These are phyloP conservation scores for Lepetodrilus schrolli DNA, from an alignment of 2,888 invertebrate species.

Conservation along the genomic window DNA sequence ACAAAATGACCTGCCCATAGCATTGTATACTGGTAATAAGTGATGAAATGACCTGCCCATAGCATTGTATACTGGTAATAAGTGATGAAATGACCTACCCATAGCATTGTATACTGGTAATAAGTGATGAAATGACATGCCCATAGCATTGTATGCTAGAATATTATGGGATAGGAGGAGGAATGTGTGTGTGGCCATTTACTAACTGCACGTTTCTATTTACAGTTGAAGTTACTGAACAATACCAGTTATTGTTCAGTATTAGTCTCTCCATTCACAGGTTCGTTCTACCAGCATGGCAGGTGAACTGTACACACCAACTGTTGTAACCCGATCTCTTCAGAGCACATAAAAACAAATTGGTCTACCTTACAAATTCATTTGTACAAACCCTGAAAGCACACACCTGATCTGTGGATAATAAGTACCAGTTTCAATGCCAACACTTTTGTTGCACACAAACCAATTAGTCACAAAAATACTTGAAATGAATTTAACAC, in stretches of 20 bases:
- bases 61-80: too few relatives aligned
- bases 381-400: too few relatives aligned
- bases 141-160: neutral
- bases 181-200: neutral
- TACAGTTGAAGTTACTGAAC: neutral
- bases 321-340: neutral
- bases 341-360: neutral
- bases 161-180: neutral
- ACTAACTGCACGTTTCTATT: neutral
- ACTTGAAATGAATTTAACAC: too few relatives aligned
- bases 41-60: too few relatives aligned
- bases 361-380: neutral
- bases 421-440: too few relatives aligned
- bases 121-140: neutral
- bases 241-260: conserved; percentile 9
- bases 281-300: neutral
- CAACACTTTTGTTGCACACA: too few relatives aligned
- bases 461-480: too few relatives aligned
- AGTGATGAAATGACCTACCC: neutral
- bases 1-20: too few relatives aligned
- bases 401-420: too few relatives aligned
- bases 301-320: neutral
- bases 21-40: too few relatives aligned
- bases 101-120: neutral
- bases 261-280: neutral